phyloP scores from a whole-genome alignment of 2,888 invertebrate species.

The Diarsia dahlii region DNA sequence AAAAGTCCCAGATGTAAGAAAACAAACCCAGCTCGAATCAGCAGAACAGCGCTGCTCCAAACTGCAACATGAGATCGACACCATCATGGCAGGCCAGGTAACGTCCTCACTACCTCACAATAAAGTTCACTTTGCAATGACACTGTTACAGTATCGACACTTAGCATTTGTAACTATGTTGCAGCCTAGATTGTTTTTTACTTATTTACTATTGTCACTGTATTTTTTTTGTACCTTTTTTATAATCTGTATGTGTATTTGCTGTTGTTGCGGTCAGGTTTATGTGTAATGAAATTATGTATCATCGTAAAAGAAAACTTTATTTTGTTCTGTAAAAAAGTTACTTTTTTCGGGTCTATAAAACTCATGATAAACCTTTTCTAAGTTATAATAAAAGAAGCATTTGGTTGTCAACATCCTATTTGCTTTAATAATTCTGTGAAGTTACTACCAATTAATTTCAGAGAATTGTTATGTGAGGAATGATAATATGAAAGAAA shows the following conservation, averaged over 20 bases:
- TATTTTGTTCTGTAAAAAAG: background rate
- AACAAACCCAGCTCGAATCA: conserved; percentile 85
- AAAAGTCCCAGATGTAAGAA: conserved; percentile 88
- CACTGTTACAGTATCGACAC: conserved; percentile 56
- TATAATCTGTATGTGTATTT: conserved; percentile 56
- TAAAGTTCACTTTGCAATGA: conserved; percentile 52
- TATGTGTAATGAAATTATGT: background rate
- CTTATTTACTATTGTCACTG: conserved; percentile 48
- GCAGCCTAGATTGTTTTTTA: conserved; percentile 61
- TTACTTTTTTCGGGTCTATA: no score
- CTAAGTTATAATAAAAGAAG: background rate
- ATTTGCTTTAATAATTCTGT: background rate
- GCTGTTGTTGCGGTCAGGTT: conserved; percentile 64
- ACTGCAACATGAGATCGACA: conserved; percentile 86
- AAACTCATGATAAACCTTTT: no score
- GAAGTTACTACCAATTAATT: no score
- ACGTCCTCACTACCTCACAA: conserved; percentile 40
- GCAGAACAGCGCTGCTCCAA: conserved; percentile 84
- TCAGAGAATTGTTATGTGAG: background rate
- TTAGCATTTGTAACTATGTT: conserved; percentile 71
- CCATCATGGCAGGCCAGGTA: conserved; percentile 84
- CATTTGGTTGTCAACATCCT: background rate
- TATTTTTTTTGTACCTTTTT: conserved; percentile 63
- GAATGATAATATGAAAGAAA: background rate
- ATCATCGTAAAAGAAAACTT: background rate